These are phyloP conservation scores for Maylandia zebra DNA, from an alignment of 2,113 vertebrate genomes.

Conservation along the genomic window DNA sequence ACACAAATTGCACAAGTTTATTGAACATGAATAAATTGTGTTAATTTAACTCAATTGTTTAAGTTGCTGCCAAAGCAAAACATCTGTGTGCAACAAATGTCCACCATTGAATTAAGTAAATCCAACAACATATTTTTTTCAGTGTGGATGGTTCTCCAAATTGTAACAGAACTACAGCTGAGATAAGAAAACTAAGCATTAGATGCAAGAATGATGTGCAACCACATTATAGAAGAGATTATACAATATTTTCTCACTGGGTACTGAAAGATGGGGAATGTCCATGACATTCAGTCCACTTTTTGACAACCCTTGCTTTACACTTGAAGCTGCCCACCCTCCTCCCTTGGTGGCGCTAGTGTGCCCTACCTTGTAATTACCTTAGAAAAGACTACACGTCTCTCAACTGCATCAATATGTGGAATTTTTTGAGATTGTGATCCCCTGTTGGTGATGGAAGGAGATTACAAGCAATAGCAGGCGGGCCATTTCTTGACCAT, in stretches of 20 bases:
- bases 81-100: no score
- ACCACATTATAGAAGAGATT: background rate
- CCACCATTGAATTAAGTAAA: no score
- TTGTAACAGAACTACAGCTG: constrained; percentile 14
- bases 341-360: background rate
- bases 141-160: background rate
- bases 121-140: no score
- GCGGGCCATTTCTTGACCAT: background rate
- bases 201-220: background rate
- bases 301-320: background rate
- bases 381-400: background rate
- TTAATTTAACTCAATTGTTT: no score
- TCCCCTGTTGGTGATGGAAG: constrained; percentile 12
- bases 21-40: no score
- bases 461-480: background rate
- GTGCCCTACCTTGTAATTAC: background rate
- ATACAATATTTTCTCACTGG: background rate
- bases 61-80: no score
- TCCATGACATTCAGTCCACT: background rate
- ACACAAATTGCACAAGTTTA: no score
- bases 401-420: constrained; percentile 5
- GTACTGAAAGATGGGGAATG: background rate
- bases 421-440: background rate
- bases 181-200: background rate
- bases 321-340: background rate